Base-by-base conservation (phyloP, 1,140 invertebrate species). In the Galleria mellonella region DNA sequence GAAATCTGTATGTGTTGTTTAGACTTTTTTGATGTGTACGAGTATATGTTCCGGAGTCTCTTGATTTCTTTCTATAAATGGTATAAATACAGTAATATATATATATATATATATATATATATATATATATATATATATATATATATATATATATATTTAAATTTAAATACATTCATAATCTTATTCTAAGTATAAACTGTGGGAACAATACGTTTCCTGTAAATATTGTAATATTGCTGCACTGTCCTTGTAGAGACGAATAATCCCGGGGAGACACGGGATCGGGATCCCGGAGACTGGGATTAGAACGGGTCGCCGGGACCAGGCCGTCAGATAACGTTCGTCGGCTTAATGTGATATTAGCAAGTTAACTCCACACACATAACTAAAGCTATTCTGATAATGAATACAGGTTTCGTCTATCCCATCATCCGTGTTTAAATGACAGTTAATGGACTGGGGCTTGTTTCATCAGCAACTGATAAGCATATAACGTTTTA, bases 241-340 rank as follows among this genome's bases (percentile, higher is more conserved):
- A 28, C 38, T 39, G 52, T 39, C 29, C 36, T 47, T 36, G 46
- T 42, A 53, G 45, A 59, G 55, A 54, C 52, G 46, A 43, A 51
- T 66, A 60, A 66, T 62, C 63, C 59, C 40, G 39, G 43, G 40
- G 56, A 54, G 60, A 55, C 59, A 54, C 51, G 51, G 46, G 56
- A 47, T 54, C 42, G 46, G 33, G 47, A 33, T 48, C 51, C 61
- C 36, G 40, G 52, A 48, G 33, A 45, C 42, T 38, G 43, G 61
- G 61, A 57, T 60, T 57, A 61, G 47, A 45, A 45, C 48, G 53
- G 53, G 40, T 43, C 53, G 45, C 41, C 17, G 43, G 43, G 46
- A 31, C 36, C 35, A 35, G 44, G 30, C 46, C 50, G 54, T 46
- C 49, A 57, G 62, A 66, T 66, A 66, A 52, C 48, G 40, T 27